Base-by-base conservation (phyloP, 2,113 vertebrate genomes). In the Callionymus lyra region DNA sequence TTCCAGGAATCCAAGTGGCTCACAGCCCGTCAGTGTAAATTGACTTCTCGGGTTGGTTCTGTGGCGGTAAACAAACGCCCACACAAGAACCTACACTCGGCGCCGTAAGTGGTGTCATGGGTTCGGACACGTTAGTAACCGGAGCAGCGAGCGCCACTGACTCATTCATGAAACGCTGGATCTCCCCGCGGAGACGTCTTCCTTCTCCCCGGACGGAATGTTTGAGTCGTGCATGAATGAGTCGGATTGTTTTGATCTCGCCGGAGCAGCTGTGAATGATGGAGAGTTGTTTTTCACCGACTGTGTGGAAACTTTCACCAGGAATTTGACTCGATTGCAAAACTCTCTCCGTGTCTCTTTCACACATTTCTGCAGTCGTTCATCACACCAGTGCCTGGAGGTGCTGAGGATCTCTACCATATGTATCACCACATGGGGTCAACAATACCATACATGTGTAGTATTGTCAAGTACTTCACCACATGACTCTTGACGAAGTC, bases 1-100 rank as follows among this genome's bases (percentile, higher is more conserved):
- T 78, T 78, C 63, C 39, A 39, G 55, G 69, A 77, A 78, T 52
- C 68, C 65, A 58, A 56, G 74, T 59, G 63, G 69, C 63, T 73
- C 64, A 66, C 59, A 59, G 44, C 52, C n/a, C 12, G 72, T 62
- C 63, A 45, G 12, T 56, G 34, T 59, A 27, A 37, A 50, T n/a
- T n/a, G n/a, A n/a, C n/a, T n/a, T n/a, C n/a, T n/a, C n/a, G n/a
- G n/a, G n/a, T n/a, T n/a, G n/a, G n/a, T n/a, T n/a, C 50, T 49
- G 52, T 61, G 53, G 65, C 40, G 57, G 39, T 49, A 47, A 42
- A 36, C 33, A 16, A 13, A 9, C 34, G 17, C n/a, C n/a, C 44
- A 46, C n/a, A 12, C 9, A 14, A 13, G 8, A 6, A 38, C 9
- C 32, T 50, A 33, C 38, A 15, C 12, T 34, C 4, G 39, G 53